A percentile compares a stretch with the other conserved stretches of the same genome.
phyloP scores from a whole-genome alignment of 2,113 vertebrate genomes.

The Noturus placidus region DNA sequence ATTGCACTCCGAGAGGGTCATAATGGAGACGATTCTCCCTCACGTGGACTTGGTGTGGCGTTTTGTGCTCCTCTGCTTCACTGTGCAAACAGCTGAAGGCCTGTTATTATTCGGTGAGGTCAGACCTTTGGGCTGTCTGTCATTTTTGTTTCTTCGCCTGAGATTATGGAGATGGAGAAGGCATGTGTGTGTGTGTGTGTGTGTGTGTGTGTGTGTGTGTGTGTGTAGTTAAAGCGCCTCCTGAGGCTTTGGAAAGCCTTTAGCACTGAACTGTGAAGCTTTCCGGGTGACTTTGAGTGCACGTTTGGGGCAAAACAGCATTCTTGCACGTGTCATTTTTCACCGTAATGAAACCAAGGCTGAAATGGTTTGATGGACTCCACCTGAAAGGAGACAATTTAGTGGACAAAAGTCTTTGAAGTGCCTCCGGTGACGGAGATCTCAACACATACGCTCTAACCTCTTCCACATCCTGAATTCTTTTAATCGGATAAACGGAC shows the following conservation, averaged over 20 bases:
- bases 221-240: slow-evolving; percentile 24
- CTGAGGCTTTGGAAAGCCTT: slow-evolving; percentile 23
- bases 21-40: slow-evolving; percentile 25
- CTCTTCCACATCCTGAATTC: slow-evolving; percentile 2
- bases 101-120: slow-evolving; percentile 38
- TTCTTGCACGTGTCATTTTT: slow-evolving; percentile 21
- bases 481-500: not conserved
- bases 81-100: slow-evolving; percentile 38
- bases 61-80: slow-evolving; percentile 4
- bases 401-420: slow-evolving; percentile 19
- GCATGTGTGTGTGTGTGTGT: slow-evolving; percentile 14
- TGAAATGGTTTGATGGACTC: slow-evolving; percentile 19
- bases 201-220: not conserved
- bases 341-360: not conserved
- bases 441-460: not conserved
- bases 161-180: slow-evolving; percentile 7
- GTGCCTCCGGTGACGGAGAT: not conserved
- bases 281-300: slow-evolving; percentile 39
- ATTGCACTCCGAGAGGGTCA: slow-evolving; percentile 25
- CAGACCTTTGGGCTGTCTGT: slow-evolving; percentile 24
- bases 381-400: slow-evolving; percentile 3
- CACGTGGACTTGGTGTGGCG: slow-evolving; percentile 2
- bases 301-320: slow-evolving; percentile 41
- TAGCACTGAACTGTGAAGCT: slow-evolving; percentile 46
- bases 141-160: not conserved